phyloP scores from a whole-genome alignment of 2,113 vertebrate species.

The Siphamia tubifer region DNA sequence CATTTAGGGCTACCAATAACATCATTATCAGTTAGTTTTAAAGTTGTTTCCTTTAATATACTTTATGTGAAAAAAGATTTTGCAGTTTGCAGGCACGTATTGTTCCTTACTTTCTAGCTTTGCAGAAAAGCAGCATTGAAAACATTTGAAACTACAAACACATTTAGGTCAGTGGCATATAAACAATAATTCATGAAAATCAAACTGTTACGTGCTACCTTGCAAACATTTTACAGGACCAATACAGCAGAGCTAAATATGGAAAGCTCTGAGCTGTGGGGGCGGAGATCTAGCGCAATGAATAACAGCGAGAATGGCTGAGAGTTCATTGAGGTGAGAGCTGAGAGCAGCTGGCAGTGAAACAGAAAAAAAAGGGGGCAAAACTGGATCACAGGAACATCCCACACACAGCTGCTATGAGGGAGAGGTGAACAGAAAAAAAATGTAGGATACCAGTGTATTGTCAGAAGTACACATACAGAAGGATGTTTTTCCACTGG shows the following conservation, averaged over 20 bases:
- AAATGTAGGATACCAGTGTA: neutral
- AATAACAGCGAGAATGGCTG: neutral
- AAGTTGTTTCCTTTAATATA: too few relatives aligned
- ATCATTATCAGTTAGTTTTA: too few relatives aligned
- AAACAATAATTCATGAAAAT: neutral
- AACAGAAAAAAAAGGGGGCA: conserved; percentile 4
- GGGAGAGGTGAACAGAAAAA: neutral
- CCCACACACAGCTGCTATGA: conserved; percentile 59
- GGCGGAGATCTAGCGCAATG: conserved; percentile 36
- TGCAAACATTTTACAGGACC: neutral
- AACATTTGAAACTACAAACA: too few relatives aligned
- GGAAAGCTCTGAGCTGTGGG: conserved; percentile 9
- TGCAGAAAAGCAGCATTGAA: too few relatives aligned
- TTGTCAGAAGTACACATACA: neutral
- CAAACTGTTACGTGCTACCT: neutral
- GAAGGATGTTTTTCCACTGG: neutral
- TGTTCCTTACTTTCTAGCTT: too few relatives aligned
- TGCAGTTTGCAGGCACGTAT: too few relatives aligned
- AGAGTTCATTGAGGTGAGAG: conserved; percentile 43
- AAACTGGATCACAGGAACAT: conserved; percentile 45
- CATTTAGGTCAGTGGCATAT: neutral
- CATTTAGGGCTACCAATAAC: too few relatives aligned
- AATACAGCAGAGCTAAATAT: conserved; percentile 8
- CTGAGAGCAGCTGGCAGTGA: conserved; percentile 38
- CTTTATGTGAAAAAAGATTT: too few relatives aligned